Percentiles rank a stretch among this genome's conserved stretches.
phyloP scores from a whole-genome alignment of 1,140 invertebrate genomes.

The Dolichoris vasculosae region DNA sequence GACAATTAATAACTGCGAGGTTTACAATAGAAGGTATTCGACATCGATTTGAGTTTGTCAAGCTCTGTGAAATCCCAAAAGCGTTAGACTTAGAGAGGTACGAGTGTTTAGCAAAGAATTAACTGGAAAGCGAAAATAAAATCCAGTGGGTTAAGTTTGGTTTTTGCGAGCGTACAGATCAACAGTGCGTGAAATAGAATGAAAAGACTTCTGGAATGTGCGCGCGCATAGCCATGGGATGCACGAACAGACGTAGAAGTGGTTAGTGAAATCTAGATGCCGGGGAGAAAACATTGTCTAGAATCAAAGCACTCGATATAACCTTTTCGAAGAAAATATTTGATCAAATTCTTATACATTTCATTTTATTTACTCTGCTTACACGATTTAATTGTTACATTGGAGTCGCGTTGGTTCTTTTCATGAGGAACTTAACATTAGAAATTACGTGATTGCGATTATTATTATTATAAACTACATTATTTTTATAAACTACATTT shows the following conservation, averaged over 20 bases:
- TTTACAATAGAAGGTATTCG: too few species aligned
- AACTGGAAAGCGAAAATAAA: neutral
- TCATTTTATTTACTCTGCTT: neutral
- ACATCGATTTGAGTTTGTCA: neutral
- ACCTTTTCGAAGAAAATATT: neutral
- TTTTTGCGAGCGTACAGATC: neutral
- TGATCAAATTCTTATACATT: neutral
- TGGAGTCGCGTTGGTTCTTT: too few species aligned
- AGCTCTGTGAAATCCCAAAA: neutral
- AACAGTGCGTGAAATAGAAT: neutral
- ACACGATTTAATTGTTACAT: too few species aligned
- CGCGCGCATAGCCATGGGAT: neutral
- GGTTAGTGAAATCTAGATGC: neutral
- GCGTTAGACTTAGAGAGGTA: neutral
- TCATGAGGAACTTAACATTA: too few species aligned
- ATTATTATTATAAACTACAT: too few species aligned
- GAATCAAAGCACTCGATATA: neutral
- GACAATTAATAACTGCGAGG: too few species aligned
- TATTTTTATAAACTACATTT: too few species aligned
- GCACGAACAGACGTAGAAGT: neutral
- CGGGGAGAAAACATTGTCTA: neutral
- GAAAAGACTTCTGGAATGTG: neutral
- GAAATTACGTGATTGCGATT: too few species aligned
- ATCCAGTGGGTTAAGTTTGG: neutral
- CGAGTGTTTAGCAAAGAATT: neutral